A percentile compares a stretch with the other conserved stretches of the same genome.
These are phyloP conservation scores for Deilephila elpenor DNA, from an alignment of 2,888 invertebrate genomes.

Conservation along the genomic window DNA sequence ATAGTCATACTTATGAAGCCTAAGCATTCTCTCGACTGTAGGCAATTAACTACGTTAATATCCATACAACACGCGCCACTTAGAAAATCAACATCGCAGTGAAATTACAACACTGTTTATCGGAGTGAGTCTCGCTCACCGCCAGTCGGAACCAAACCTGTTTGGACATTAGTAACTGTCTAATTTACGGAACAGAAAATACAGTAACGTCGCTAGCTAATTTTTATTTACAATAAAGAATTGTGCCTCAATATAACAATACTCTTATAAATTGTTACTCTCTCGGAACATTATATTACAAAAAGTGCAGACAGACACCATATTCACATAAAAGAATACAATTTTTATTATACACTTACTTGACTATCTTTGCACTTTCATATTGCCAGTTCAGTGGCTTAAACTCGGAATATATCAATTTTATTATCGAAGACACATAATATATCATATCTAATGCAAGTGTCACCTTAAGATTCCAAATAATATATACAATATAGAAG, in stretches of 20 bases:
- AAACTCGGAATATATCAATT: slow-evolving; percentile 84
- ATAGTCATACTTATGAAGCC: slow-evolving; percentile 66
- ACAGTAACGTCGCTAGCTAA: slow-evolving; percentile 72
- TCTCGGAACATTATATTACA: slow-evolving; percentile 74
- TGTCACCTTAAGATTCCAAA: slow-evolving; percentile 65
- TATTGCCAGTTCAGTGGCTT: slow-evolving; percentile 81
- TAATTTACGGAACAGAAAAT: slow-evolving; percentile 68
- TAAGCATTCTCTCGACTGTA: slow-evolving; percentile 66
- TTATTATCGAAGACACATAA: slow-evolving; percentile 79
- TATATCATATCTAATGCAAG: slow-evolving; percentile 68
- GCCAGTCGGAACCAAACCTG: slow-evolving; percentile 44
- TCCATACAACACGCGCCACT: slow-evolving; percentile 23
- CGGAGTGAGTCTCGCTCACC: slow-evolving; percentile 43
- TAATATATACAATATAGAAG: slow-evolving; percentile 75
- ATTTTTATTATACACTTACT: slow-evolving; percentile 79
- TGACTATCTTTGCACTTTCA: slow-evolving; percentile 82
- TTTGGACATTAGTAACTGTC: slow-evolving; percentile 30
- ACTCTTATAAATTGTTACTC: slow-evolving; percentile 72
- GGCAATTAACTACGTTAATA: slow-evolving; percentile 53
- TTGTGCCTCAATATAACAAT: slow-evolving; percentile 79
- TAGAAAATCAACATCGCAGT: neutral
- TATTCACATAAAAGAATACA: slow-evolving; percentile 80
- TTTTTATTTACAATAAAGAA: slow-evolving; percentile 79
- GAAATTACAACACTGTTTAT: slow-evolving; percentile 1
- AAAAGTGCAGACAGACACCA: slow-evolving; percentile 79